These are phyloP conservation scores for Piprites chloris DNA, from an alignment of 2,113 vertebrate species.

Conservation along the genomic window DNA sequence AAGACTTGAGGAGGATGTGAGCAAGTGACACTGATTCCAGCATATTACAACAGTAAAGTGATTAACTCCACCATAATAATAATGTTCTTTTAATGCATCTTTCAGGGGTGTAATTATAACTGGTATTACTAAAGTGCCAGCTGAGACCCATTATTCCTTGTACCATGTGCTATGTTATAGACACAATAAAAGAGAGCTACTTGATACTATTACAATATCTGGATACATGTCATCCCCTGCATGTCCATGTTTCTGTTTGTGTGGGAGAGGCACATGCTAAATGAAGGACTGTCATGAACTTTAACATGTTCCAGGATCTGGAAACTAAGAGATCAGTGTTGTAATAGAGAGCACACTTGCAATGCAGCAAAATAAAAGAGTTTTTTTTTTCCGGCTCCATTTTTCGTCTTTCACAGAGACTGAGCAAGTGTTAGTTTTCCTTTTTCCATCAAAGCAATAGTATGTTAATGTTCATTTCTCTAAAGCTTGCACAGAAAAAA, in stretches of 20 bases:
- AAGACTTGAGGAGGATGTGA: neutral
- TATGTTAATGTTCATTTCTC: neutral
- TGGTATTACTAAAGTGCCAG: conserved; percentile 13
- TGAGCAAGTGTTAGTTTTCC: neutral
- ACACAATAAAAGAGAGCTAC: neutral
- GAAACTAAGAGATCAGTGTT: neutral
- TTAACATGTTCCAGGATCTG: neutral
- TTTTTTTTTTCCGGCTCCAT: accelerated
- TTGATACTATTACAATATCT: neutral
- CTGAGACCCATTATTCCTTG: conserved; percentile 20
- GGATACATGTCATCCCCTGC: neutral
- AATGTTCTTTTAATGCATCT: conserved; percentile 23
- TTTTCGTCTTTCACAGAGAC: neutral
- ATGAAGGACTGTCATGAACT: neutral
- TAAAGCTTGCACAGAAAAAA: neutral
- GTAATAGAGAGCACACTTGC: neutral
- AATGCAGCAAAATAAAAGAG: neutral
- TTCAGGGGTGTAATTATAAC: conserved; percentile 36
- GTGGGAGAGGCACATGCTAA: neutral
- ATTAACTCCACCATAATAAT: conserved; percentile 35
- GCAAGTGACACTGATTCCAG: neutral
- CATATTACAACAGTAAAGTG: neutral
- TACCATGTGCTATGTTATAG: neutral
- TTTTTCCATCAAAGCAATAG: neutral
- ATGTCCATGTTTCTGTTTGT: neutral